Evolutionary conservation across 2,113 vertebrate species (phyloP).

Genomic region (Eubucco bourcierii): DNA sequence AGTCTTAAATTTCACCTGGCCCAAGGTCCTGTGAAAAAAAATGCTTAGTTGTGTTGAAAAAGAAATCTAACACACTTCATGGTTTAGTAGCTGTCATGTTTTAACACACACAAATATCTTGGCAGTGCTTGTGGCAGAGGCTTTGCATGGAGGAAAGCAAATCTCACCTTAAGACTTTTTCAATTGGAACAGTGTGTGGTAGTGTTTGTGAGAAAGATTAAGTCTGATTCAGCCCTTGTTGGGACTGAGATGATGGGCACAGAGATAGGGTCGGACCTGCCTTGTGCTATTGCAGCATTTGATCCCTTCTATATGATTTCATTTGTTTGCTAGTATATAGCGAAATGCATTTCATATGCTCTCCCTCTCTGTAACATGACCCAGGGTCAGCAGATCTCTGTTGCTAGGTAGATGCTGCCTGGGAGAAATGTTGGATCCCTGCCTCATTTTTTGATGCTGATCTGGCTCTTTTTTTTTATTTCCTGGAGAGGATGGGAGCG

Average conservation of each 20-base stretch:
- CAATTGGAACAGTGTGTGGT: background rate
- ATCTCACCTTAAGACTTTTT: conserved; percentile 40
- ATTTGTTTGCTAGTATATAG: background rate
- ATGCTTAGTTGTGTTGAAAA: background rate
- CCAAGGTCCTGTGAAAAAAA: background rate
- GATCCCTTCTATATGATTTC: background rate
- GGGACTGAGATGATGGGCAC: background rate
- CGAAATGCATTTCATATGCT: background rate
- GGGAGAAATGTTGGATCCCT: background rate
- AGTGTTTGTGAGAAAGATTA: background rate
- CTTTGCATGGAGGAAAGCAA: background rate
- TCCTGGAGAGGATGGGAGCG: background rate
- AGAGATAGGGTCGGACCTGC: background rate
- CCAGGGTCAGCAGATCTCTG: background rate
- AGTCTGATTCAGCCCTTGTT: background rate
- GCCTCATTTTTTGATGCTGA: background rate
- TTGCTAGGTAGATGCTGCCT: background rate
- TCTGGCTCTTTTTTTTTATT: background rate
- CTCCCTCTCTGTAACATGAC: accelerated
- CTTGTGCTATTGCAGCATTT: background rate
- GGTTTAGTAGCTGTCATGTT: background rate
- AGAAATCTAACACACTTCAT: background rate
- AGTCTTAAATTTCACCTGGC: background rate
- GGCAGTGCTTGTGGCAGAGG: background rate
- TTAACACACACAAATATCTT: background rate